phyloP scores from a whole-genome alignment of 2,113 vertebrate species.

The Proterorhinus semilunaris region DNA sequence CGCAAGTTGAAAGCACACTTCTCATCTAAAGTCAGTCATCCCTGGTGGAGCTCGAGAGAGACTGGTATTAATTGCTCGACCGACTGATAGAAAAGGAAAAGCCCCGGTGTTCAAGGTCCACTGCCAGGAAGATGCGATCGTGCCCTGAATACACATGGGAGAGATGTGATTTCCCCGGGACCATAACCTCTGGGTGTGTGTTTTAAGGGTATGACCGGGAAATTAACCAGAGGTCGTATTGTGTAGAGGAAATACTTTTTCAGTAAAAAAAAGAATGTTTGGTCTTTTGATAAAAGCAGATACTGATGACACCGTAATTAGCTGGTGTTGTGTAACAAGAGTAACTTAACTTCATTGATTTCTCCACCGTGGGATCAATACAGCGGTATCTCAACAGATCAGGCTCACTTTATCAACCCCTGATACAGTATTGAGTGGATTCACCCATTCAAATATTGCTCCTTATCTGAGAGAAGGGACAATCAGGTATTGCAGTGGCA shows the following conservation, averaged over 20 bases:
- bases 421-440: conserved; percentile 36
- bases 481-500: no score
- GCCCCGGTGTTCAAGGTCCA: conserved; percentile 14
- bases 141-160: conserved; percentile 28
- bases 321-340: no score
- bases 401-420: conserved; percentile 38
- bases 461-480: conserved; percentile 30
- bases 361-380: no score
- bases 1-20: conserved; percentile 8
- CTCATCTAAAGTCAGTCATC: neutral
- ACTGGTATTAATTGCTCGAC: conserved; percentile 43
- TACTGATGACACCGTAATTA: no score
- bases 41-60: conserved; percentile 3
- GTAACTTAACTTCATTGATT: no score
- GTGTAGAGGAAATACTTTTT: no score
- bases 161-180: neutral
- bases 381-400: neutral
- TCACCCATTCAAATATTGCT: conserved; percentile 23
- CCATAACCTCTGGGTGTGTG: neutral
- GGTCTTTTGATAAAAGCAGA: no score
- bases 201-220: neutral
- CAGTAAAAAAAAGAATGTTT: no score
- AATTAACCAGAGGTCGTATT: no score
- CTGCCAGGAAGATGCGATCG: conserved; percentile 35
- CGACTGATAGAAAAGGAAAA: conserved; percentile 47